A percentile compares a stretch with the other conserved stretches of the same genome.
phyloP scores from a whole-genome alignment of 1,140 invertebrate genomes.

The Anoplolepis gracilipes region DNA sequence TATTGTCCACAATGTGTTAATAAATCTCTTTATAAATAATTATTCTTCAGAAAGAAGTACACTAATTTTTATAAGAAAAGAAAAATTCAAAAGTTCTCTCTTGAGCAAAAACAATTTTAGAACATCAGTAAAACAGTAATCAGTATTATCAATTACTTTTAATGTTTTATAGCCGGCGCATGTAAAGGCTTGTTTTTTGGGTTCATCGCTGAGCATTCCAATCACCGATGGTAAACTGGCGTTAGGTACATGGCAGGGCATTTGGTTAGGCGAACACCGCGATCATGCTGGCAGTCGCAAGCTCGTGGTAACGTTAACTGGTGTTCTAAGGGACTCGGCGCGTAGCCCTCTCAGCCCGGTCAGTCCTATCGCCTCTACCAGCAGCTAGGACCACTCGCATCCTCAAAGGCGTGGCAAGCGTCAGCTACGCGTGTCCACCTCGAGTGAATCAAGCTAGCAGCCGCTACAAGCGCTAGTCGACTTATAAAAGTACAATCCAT shows the following conservation, averaged over 20 bases:
- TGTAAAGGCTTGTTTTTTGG: conserved; percentile 98
- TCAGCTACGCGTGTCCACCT: conserved; percentile 84
- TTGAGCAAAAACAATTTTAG: neutral
- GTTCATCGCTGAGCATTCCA: conserved; percentile 97
- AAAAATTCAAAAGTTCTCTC: neutral
- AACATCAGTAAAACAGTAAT: neutral
- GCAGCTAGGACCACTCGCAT: conserved; percentile 91
- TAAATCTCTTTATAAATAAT: no score
- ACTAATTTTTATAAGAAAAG: no score
- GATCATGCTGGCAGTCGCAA: conserved; percentile 97
- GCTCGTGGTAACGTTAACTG: conserved; percentile 95
- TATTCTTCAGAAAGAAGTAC: no score
- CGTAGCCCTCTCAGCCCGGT: conserved; percentile 93
- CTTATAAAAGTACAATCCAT: conserved; percentile 78
- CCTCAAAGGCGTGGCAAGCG: conserved; percentile 84
- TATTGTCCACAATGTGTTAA: no score
- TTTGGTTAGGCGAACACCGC: conserved; percentile 99
- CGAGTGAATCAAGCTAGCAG: conserved; percentile 85
- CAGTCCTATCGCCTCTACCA: conserved; percentile 94
- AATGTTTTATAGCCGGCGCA: conserved; percentile 94
- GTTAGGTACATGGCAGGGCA: conserved; percentile 98
- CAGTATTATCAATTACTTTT: conserved; percentile 66
- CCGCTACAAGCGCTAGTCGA: conserved; percentile 79
- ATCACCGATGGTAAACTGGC: conserved; percentile 98
- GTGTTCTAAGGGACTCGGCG: conserved; percentile 93